Conservation (phyloP, 2,113 vertebrate genomes). For the Ciconia maguari region DNA sequence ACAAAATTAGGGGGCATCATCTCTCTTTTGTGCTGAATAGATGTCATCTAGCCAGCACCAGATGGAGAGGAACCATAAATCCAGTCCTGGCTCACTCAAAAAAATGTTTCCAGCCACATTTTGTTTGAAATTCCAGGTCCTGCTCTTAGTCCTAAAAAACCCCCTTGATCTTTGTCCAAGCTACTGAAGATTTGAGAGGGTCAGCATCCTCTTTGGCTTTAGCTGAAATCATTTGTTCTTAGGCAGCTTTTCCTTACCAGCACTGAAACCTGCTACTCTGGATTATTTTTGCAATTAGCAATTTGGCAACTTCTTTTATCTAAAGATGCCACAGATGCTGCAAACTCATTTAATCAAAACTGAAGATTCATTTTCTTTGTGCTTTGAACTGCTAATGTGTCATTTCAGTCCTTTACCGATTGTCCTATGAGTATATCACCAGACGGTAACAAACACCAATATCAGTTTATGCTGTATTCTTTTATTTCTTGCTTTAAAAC, state of each 20-base stretch:
- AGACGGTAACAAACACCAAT: background rate
- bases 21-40: background rate
- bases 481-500: background rate
- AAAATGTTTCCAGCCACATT: background rate
- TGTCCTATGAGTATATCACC: background rate
- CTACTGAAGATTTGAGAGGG: background rate
- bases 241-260: background rate
- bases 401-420: background rate
- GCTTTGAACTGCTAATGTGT: slow-evolving; percentile 28
- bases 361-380: slow-evolving; percentile 25
- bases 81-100: background rate
- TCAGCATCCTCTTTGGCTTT: background rate
- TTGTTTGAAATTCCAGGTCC: background rate
- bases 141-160: background rate
- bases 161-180: slow-evolving; percentile 18
- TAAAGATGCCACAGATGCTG: slow-evolving; percentile 50
- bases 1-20: background rate
- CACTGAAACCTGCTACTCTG: background rate
- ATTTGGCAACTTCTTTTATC: slow-evolving; percentile 16
- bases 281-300: slow-evolving; percentile 36
- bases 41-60: slow-evolving; percentile 27
- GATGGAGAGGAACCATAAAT: slow-evolving; percentile 38
- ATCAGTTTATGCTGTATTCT: background rate
- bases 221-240: background rate
- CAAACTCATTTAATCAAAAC: slow-evolving; percentile 11